Percentiles rank a stretch among this genome's conserved stretches.
These are phyloP conservation scores for Cydia splendana DNA, from an alignment of 1,140 invertebrate species.

Conservation along the genomic window DNA sequence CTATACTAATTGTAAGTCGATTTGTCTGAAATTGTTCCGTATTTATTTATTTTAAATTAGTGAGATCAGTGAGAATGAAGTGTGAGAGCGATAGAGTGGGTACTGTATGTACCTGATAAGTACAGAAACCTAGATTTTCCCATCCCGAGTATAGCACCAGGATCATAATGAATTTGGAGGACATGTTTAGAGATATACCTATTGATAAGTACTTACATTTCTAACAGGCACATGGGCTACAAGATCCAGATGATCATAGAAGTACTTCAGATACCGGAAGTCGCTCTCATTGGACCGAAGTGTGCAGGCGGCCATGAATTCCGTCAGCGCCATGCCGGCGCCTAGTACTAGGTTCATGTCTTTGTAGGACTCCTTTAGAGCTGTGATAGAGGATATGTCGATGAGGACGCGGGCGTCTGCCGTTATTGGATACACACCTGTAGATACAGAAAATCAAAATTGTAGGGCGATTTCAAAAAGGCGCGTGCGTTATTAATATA, in stretches of 20 bases:
- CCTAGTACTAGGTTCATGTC: slow-evolving; percentile 81
- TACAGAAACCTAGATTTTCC: no score
- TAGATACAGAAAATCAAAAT: background rate
- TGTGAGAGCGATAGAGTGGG: no score
- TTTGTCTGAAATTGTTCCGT: no score
- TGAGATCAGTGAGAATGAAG: no score
- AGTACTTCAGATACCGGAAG: slow-evolving; percentile 76
- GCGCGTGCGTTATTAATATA: no score
- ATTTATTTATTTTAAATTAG: no score
- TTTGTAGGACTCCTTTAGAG: slow-evolving; percentile 81
- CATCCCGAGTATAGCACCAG: no score
- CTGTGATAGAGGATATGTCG: slow-evolving; percentile 84
- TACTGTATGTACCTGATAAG: no score
- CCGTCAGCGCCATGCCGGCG: slow-evolving; percentile 83
- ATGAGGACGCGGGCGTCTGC: slow-evolving; percentile 79
- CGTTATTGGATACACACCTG: slow-evolving; percentile 19
- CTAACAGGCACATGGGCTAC: slow-evolving; percentile 86
- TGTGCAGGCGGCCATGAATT: slow-evolving; percentile 82
- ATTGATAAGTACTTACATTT: slow-evolving; percentile 82
- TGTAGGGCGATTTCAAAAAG: no score
- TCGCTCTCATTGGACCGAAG: slow-evolving; percentile 74
- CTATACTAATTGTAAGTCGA: no score
- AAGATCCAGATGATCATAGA: slow-evolving; percentile 82
- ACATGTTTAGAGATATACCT: background rate
- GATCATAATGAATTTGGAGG: background rate